Base-by-base conservation (phyloP, 2,888 invertebrate genomes). In the Drosophila leonis region DNA sequence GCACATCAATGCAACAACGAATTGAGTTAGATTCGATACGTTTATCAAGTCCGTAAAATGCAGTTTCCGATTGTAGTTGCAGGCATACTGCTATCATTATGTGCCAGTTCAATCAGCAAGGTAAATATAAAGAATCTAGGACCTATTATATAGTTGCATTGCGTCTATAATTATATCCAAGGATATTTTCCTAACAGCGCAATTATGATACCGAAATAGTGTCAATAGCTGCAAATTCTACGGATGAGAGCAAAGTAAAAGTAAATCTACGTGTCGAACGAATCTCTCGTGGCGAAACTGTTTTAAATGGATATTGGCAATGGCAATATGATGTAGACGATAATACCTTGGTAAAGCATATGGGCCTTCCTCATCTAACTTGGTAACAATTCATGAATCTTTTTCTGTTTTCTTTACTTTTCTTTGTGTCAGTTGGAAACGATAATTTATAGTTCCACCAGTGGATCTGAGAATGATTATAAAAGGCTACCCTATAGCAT, bases 181-280 rank as follows among this genome's bases (percentile, higher is more conserved):
- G n/a, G 29, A n/a, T 20, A 56, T 31, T 31, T 41, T 42, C 10
- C 13, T 41, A 20, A 42, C 42, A 62, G 62, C 31, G 12, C 20
- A 29, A 12, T 12, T 15, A 20, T 12, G n/a, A n/a, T 1, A 0
- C 1, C 18, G 12, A 20, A 6, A 1, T 62, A 4, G 0, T 57
- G 6, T 15, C 15, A 1, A 1, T 44, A 9, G 7, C 4, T 13
- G 8, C 12, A 0, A 44, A 59, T 33, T 35, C 62, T 35, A 12
- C 62, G 18, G 62, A 59, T 29, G 62, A 62, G 18, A 44, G 12
- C 31, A 42, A 33, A 33, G 7, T 24, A 18, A 27, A 42, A 5
- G 1, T 18, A 3, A 2, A 27, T 42, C 12, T 62, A 7, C 24
- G 2, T 4, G 7, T 33, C 13, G 27, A 18, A 12, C 33, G 42